These are phyloP conservation scores for Crotophaga sulcirostris DNA, from an alignment of 2,113 vertebrate genomes.

Conservation along the genomic window DNA sequence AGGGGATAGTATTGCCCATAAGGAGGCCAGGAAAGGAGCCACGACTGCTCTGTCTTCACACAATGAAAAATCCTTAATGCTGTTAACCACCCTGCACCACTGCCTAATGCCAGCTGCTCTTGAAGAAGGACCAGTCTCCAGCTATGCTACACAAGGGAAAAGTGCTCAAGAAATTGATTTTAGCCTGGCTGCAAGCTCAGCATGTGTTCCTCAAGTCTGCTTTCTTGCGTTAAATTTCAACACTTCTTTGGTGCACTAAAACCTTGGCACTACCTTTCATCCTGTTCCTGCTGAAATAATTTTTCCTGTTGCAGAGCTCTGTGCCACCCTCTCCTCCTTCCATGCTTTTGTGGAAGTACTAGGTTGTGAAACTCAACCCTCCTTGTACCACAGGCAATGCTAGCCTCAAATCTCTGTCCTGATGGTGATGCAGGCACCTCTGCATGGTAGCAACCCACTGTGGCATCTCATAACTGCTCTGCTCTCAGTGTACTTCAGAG, in stretches of 20 bases:
- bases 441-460: neutral
- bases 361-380: neutral
- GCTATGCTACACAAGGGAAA: neutral
- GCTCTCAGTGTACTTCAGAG: neutral
- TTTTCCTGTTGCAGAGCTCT: neutral
- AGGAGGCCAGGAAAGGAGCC: neutral
- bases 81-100: accelerated
- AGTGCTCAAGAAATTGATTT: neutral
- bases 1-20: neutral
- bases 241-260: neutral
- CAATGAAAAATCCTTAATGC: neutral
- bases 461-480: neutral
- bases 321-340: neutral
- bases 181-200: neutral
- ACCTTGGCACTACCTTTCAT: neutral
- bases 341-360: neutral
- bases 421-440: neutral
- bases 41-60: neutral
- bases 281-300: neutral
- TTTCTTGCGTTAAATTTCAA: neutral
- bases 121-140: neutral
- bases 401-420: neutral
- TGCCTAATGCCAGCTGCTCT: neutral
- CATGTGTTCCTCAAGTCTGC: neutral
- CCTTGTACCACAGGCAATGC: neutral